Evolutionary conservation across 2,797 vertebrate species (phyloP).

Genomic region (Enoplosus armatus): DNA sequence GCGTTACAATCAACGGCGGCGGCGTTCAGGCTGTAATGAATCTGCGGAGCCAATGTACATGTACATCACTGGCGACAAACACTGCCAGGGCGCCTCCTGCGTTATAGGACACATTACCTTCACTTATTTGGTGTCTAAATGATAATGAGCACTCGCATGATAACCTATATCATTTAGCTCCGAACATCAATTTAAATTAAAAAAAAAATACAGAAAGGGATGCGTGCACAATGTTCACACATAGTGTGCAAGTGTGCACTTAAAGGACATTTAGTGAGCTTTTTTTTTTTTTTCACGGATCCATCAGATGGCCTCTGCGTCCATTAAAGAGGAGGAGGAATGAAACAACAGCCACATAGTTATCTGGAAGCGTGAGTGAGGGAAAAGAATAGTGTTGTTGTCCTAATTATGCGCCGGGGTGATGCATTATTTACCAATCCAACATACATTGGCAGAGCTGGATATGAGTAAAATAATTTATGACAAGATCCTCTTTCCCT

Average conservation of each 20-base stretch:
- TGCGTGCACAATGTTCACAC: background rate
- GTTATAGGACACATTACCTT: slow-evolving; percentile 86
- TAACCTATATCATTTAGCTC: slow-evolving; percentile 86
- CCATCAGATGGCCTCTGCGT: slow-evolving; percentile 84
- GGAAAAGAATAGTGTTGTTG: slow-evolving; percentile 85
- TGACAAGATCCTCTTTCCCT: slow-evolving; percentile 82
- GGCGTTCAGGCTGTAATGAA: slow-evolving; percentile 72
- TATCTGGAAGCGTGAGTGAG: slow-evolving; percentile 71
- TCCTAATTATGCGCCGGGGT: slow-evolving; percentile 87
- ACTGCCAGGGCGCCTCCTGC: slow-evolving; percentile 81
- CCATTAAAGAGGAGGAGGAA: slow-evolving; percentile 79
- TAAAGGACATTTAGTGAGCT: slow-evolving; percentile 81
- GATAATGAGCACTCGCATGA: slow-evolving; percentile 88
- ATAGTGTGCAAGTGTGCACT: slow-evolving; percentile 53
- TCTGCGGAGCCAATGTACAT: slow-evolving; percentile 78
- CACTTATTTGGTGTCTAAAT: slow-evolving; percentile 89
- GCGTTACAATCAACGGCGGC: slow-evolving; percentile 82
- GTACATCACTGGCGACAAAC: slow-evolving; percentile 82
- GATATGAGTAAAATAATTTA: slow-evolving; percentile 90
- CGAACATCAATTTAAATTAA: slow-evolving; percentile 78
- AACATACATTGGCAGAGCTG: slow-evolving; percentile 85
- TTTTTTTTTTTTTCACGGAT: slow-evolving; percentile 69
- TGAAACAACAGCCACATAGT: slow-evolving; percentile 64
- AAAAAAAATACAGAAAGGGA: background rate
- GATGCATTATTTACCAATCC: slow-evolving; percentile 89